phyloP scores from a whole-genome alignment of 2,113 vertebrate genomes.

The Saimiri boliviensis region DNA sequence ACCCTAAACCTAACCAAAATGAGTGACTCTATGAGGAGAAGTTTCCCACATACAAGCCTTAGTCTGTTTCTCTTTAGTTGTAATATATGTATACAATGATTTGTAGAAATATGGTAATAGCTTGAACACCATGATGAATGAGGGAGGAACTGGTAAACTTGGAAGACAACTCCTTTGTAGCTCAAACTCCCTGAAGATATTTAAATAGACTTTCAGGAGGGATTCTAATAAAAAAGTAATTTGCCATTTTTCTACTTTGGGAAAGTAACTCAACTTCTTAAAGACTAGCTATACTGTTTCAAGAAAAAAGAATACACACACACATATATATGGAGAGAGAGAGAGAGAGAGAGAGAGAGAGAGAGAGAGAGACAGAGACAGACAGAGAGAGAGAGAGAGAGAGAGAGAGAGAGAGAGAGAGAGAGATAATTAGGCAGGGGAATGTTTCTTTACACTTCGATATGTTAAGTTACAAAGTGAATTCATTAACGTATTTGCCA shows the following conservation, averaged over 20 bases:
- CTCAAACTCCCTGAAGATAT: background rate
- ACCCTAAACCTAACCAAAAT: background rate
- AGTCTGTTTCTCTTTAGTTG: background rate
- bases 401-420: background rate
- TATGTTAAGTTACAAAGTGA: background rate
- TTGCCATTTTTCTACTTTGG: background rate
- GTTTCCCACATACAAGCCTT: background rate
- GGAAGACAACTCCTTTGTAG: background rate
- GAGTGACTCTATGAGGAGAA: background rate
- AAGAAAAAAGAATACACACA: background rate
- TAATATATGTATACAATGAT: background rate
- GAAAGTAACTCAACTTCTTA: background rate
- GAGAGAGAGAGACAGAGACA: background rate
- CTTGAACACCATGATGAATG: background rate
- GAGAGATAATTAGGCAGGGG: background rate
- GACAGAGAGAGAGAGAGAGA: background rate
- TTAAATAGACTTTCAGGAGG: background rate
- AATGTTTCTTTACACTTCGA: background rate
- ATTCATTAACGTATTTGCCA: background rate
- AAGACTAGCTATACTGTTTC: background rate
- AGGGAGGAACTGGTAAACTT: background rate
- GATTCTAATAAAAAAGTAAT: background rate
- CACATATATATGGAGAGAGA: no score
- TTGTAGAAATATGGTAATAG: background rate
- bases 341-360: background rate